Base-by-base conservation (phyloP, 2,888 invertebrate species). In the Pollenia amentaria region DNA sequence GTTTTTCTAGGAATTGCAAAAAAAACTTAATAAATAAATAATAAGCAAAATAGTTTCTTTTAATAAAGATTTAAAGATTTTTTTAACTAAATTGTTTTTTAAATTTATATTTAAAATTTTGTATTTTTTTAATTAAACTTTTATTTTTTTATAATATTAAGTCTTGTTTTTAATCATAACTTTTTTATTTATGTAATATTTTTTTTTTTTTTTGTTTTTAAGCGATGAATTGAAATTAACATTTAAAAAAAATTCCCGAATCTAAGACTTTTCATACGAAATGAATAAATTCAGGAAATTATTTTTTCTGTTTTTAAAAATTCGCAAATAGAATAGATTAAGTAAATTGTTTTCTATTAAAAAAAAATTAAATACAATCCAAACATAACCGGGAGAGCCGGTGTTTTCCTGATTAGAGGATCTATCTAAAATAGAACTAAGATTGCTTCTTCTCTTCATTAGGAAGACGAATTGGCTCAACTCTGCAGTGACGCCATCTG, bases 91-190 rank as follows among this genome's bases (percentile, higher is more conserved):
- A 60, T 72, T 70, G n/a, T 46, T 48, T 73, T 70, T 57, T 76
- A 67, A 18, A 75, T 51, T 65, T 57, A 62, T 38, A 75, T 62
- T 48, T 75, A 38, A 7, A 12, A 48, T 80, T 62, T 46, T 29
- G n/a, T n/a, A n/a, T n/a, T 44, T 40, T 72, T 29, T 16, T 48
- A 12, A 57, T 67, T 55, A 46, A 3, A 14, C 11, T 78, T 53
- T 65, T 3, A 44, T 46, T 64, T 64, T 67, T 57, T 16, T 65
- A 3, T 53, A 53, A 67, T 64, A 64, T 83, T 73, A 73, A 81
- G 80, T 87, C 77, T 87, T 73, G 38, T 62, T 53, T 84, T 80
- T 76, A 69, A 70, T 80, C 21, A 53, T 78, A 60, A 18, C 44
- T 72, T 60, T 77, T 60, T 42, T 75, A 12, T 77, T 73, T 62